These are phyloP conservation scores for Chloropsis cyanopogon DNA, from an alignment of 2,113 vertebrate species.

Conservation along the genomic window DNA sequence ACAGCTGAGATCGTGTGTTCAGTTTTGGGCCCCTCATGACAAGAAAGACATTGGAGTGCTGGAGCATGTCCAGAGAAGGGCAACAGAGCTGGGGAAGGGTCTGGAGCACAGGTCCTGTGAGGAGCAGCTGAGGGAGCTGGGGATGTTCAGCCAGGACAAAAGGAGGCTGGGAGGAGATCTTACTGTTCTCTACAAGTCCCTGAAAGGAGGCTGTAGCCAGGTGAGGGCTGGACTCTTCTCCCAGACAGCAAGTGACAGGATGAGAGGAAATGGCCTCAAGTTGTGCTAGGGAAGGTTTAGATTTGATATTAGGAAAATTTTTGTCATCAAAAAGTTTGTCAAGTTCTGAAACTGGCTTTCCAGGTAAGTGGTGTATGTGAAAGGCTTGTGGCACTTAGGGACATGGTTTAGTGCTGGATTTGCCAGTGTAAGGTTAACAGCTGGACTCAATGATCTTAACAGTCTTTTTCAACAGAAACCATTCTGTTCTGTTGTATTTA, in stretches of 20 bases:
- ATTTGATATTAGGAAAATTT: not conserved
- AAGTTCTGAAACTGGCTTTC: not conserved
- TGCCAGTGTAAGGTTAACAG: not conserved
- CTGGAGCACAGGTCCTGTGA: not conserved
- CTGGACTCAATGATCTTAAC: not conserved
- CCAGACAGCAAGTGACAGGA: not conserved
- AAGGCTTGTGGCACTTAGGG: not conserved
- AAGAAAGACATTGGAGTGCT: not conserved
- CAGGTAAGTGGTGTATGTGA: not conserved
- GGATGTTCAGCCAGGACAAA: not conserved
- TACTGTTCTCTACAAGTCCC: rapidly evolving
- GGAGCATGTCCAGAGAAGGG: not conserved
- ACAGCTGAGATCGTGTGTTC: not conserved
- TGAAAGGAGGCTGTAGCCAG: not conserved
- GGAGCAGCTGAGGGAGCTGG: not conserved
- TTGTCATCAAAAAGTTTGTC: not conserved
- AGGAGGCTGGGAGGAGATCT: not conserved
- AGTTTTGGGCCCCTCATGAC: not conserved
- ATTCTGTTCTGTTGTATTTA: not conserved
- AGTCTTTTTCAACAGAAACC: not conserved
- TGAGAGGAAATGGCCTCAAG: not conserved
- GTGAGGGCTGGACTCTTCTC: not conserved
- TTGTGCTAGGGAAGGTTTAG: not conserved
- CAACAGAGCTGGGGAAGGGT: not conserved
- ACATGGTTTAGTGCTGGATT: not conserved